Percentiles rank a stretch among this genome's conserved stretches.
Evolutionary conservation across 2,888 invertebrate species (phyloP).

Genomic region (Stratiomys singularior): DNA sequence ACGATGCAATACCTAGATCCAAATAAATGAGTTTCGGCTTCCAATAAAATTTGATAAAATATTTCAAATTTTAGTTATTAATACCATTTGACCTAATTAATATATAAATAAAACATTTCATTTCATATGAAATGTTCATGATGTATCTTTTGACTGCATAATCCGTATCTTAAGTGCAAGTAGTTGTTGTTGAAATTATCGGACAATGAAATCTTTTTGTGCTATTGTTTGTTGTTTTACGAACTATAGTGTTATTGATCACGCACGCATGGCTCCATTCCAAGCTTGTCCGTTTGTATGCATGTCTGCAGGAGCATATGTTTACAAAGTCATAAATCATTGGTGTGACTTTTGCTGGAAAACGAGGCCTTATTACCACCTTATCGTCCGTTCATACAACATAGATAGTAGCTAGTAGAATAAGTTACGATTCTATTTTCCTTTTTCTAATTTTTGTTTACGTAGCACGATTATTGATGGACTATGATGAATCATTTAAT

Average conservation of each 20-base stretch:
- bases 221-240: background rate
- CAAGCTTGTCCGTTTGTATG: too few species aligned
- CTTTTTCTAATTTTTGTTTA: background rate
- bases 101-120: too few species aligned
- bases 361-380: conserved; percentile 13
- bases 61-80: too few species aligned
- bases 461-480: background rate
- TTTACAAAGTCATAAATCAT: conserved; percentile 11
- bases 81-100: too few species aligned
- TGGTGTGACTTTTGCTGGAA: background rate
- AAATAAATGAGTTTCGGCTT: too few species aligned
- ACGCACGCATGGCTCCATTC: too few species aligned
- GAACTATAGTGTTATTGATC: too few species aligned
- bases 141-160: background rate
- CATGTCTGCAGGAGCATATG: too few species aligned
- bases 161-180: background rate
- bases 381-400: background rate
- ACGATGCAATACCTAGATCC: too few species aligned
- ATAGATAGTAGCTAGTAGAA: too few species aligned
- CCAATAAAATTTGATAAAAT: too few species aligned
- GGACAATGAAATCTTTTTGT: background rate
- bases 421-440: background rate
- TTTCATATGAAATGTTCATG: too few species aligned
- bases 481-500: background rate
- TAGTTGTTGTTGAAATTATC: background rate